phyloP scores from a whole-genome alignment of 2,113 vertebrate genomes.

The Dinomys branickii region DNA sequence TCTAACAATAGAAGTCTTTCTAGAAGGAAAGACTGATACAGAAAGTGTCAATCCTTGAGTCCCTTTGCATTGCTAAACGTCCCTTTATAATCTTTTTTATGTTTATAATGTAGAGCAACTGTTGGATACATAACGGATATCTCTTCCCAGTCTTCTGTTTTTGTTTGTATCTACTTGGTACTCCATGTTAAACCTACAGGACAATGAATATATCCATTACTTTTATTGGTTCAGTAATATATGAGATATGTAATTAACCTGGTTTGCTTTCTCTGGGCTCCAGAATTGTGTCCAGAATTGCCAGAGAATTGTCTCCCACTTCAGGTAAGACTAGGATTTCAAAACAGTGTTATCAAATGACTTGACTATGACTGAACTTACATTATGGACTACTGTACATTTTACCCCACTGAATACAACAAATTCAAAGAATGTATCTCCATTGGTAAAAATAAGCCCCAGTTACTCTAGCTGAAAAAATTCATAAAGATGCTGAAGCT shows the following conservation, averaged over 20 bases:
- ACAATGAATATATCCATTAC: background rate
- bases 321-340: background rate
- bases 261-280: background rate
- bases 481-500: background rate
- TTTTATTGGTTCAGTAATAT: background rate
- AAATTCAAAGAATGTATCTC: background rate
- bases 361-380: background rate
- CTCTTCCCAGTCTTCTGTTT: background rate
- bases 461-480: background rate
- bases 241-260: background rate
- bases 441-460: background rate
- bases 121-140: background rate
- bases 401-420: background rate
- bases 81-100: background rate
- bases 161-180: background rate
- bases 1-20: slow-evolving; percentile 29
- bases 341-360: background rate
- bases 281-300: background rate
- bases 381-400: background rate
- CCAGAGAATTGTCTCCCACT: background rate
- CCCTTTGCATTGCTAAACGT: background rate
- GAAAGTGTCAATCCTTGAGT: background rate
- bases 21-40: background rate
- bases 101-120: background rate
- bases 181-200: background rate